phyloP scores from a whole-genome alignment of 2,797 vertebrate species.

The Alauda arvensis region DNA sequence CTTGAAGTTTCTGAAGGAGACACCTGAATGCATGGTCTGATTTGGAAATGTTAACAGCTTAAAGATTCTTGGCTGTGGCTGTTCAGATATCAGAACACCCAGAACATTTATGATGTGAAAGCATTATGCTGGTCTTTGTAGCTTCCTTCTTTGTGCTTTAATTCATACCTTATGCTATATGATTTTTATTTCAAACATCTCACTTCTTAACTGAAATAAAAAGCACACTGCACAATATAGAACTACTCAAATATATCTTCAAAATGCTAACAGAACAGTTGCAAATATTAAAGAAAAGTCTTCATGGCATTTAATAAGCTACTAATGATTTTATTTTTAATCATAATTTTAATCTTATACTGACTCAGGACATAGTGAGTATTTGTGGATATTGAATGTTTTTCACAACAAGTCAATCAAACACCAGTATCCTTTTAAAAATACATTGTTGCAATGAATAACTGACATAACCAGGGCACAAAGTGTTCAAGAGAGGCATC shows the following conservation, averaged over 20 bases:
- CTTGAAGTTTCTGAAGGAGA: neutral
- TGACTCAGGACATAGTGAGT: neutral
- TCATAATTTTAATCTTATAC: neutral
- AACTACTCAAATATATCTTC: neutral
- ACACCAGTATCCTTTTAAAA: neutral
- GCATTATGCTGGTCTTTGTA: neutral
- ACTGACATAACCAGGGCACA: neutral
- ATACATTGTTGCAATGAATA: neutral
- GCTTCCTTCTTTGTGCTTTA: neutral
- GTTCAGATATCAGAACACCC: neutral
- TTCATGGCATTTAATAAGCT: neutral
- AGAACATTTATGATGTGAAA: neutral
- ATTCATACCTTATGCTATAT: accelerated
- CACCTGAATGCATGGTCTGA: neutral
- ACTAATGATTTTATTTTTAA: neutral
- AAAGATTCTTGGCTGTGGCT: neutral
- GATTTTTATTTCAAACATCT: neutral
- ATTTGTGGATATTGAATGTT: neutral
- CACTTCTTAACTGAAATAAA: neutral
- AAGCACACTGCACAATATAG: neutral
- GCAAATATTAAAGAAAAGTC: neutral
- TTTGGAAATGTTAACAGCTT: neutral
- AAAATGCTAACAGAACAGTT: neutral
- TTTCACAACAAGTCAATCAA: neutral
- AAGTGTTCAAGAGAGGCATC: neutral